Conservation (phyloP, 2,888 invertebrate species). For the Rhamnusium bicolor region DNA sequence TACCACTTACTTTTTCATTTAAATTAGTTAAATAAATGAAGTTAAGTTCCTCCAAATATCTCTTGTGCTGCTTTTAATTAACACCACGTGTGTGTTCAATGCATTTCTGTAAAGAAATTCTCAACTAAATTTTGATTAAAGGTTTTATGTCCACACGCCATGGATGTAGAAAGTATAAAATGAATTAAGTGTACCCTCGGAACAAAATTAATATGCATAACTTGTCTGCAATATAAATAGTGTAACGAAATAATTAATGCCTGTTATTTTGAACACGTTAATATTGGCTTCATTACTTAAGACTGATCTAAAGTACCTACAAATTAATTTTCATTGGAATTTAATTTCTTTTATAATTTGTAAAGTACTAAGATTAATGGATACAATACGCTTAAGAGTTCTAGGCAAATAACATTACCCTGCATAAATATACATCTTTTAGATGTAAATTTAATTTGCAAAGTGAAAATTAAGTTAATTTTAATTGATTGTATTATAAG, state of each 20-base stretch:
- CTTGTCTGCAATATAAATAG: constrained; percentile 15
- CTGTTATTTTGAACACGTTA: constrained; percentile 31
- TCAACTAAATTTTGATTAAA: neutral
- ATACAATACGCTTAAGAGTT: constrained; percentile 27
- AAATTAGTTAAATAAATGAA: too few species aligned
- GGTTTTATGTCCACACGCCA: neutral
- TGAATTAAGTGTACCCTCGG: neutral
- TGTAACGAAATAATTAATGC: constrained; percentile 24
- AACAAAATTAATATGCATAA: constrained; percentile 17
- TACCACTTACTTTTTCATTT: too few species aligned
- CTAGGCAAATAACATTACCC: neutral
- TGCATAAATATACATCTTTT: neutral
- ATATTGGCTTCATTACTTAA: constrained; percentile 44
- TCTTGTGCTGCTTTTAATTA: neutral
- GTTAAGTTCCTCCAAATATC: neutral
- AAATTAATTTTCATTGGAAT: constrained; percentile 48
- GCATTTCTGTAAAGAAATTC: neutral
- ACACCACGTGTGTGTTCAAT: neutral
- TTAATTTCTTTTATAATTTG: constrained; percentile 46
- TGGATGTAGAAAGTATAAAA: neutral
- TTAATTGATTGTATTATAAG: too few species aligned
- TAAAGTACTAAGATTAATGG: constrained; percentile 46
- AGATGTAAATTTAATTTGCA: neutral
- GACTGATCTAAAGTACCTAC: constrained; percentile 26
- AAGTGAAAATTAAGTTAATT: neutral